Evolutionary conservation across 2,113 vertebrate species (phyloP), one percentile per base, ranked within the genome.

Genomic region (Charina bottae): DNA sequence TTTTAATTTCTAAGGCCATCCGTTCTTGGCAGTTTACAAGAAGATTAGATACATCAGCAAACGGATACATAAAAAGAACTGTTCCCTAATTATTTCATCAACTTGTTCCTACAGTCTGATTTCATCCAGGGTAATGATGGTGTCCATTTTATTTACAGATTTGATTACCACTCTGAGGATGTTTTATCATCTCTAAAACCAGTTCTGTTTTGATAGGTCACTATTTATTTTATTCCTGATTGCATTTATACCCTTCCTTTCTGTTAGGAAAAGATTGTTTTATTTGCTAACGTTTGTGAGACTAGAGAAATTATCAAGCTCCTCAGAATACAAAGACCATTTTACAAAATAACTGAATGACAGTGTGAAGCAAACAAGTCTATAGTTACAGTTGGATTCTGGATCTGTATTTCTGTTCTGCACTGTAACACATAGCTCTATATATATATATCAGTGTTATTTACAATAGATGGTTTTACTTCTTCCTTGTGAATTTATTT

Each of bases 401-500:
- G 68, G 68, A 72, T 33, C 68, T 72, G 15, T 6, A 72, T 37
- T 72, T 37, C n/a, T 37, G 15, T 72, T 33, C 68, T 78, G 17
- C 33, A 8, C 37, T 78, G 68, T 78, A 78, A 21, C 33, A 19
- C 33, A 17, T 37, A 78, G 37, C 17, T 78, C 7, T 78, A 78
- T 33, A 78, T 33, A 33, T 33, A 78, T 33, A 33, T 17, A 72
- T 72, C 64, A 6, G n/a, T 78, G 72, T 42, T 42, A 42, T 42
- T 78, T 78, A 78, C 72, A 42, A 37, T 10, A 37, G 17, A 11
- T 59, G 56, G 21, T 24, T 58, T 42, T 60, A 58, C 21, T 87
- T 58, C n/a, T 23, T 59, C 17, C n/a, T 87, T 6, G 86, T 28
- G 83, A 88, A 88, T 92, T 58, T 83, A 92, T 92, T 92, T 92